Percentiles rank a stretch among this genome's conserved stretches.
Conservation (phyloP, 2,113 vertebrate genomes). For the Chrysochloris asiatica region DNA sequence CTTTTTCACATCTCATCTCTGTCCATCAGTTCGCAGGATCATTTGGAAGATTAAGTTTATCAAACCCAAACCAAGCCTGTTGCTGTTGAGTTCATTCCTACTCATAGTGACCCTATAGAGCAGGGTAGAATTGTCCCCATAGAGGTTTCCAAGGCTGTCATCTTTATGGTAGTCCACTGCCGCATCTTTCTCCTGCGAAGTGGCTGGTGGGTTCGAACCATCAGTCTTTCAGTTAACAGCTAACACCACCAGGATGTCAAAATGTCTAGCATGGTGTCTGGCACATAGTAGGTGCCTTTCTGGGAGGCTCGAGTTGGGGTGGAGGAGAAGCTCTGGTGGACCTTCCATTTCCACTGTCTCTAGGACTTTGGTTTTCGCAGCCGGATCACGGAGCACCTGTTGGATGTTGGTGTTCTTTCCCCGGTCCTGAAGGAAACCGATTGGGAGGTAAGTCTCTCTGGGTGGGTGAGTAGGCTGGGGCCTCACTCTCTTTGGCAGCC, state of each 20-base stretch:
- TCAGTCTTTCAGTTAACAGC: neutral
- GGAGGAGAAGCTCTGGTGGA: neutral
- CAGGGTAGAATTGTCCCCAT: neutral
- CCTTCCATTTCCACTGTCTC: neutral
- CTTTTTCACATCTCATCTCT: neutral
- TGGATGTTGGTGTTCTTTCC: constrained; percentile 77
- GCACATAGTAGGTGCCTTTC: neutral
- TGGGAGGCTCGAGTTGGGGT: neutral
- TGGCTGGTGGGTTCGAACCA: neutral
- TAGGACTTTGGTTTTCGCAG: constrained; percentile 65
- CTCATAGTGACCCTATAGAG: neutral
- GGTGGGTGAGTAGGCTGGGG: accelerated
- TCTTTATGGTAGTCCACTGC: neutral
- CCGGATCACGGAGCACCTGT: constrained; percentile 79
- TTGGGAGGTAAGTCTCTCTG: constrained; percentile 73
- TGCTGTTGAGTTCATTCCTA: neutral
- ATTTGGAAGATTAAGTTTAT: neutral
- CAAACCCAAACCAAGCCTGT: neutral
- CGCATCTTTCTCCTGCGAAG: neutral
- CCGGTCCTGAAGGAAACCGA: constrained; percentile 45
- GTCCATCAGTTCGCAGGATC: neutral
- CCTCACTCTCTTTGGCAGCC: neutral
- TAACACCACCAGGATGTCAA: neutral
- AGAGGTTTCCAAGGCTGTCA: neutral
- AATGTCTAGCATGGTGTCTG: neutral